Conservation (phyloP, 2,797 vertebrate genomes). For the Carduelis carduelis region DNA sequence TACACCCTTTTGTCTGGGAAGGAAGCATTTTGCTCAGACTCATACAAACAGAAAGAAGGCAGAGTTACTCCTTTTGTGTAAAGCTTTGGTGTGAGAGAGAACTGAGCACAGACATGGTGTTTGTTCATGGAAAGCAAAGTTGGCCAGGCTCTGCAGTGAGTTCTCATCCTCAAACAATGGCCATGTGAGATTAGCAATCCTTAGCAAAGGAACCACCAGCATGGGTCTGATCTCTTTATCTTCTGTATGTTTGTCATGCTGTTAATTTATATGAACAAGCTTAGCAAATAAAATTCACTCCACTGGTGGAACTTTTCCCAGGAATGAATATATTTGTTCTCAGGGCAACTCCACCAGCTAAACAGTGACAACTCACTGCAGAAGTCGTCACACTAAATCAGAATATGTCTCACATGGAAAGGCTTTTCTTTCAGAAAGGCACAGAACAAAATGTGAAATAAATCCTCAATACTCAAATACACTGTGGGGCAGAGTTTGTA, state of each 20-base stretch:
- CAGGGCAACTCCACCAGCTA: not conserved
- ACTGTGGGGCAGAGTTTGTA: not conserved
- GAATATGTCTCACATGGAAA: not conserved
- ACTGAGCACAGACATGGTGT: not conserved
- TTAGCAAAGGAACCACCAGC: conserved; percentile 1
- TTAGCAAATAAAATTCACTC: conserved; percentile 37
- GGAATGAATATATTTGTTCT: not conserved
- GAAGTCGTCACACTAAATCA: conserved; percentile 30
- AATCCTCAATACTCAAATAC: not conserved
- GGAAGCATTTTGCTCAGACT: not conserved
- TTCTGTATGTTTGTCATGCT: conserved; percentile 23
- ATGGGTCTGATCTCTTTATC: conserved; percentile 38
- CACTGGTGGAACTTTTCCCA: conserved; percentile 25
- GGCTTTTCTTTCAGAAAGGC: conserved; percentile 6
- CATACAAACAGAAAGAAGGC: not conserved
- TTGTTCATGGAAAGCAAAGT: not conserved
- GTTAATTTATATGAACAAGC: conserved; percentile 53
- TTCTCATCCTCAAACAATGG: conserved; percentile 21
- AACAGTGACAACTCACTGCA: not conserved
- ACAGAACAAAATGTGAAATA: conserved; percentile 14
- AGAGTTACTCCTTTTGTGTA: not conserved
- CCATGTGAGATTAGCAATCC: not conserved
- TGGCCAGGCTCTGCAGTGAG: not conserved
- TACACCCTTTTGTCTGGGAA: not conserved
- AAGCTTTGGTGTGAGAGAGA: not conserved